phyloP scores from a whole-genome alignment of 2,113 vertebrate genomes.

The Phalacrocorax carbo region DNA sequence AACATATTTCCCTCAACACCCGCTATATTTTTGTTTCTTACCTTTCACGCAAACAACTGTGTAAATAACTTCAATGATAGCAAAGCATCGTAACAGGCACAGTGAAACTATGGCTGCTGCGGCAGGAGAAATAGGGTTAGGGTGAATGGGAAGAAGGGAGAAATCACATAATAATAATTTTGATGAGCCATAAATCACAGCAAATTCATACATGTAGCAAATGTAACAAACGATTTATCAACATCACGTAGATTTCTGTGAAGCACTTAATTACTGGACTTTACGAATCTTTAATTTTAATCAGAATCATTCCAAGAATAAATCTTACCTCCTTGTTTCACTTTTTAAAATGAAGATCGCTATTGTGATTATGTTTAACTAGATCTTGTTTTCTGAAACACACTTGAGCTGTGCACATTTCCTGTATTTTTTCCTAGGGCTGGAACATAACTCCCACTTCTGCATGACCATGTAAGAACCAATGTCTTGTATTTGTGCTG shows the following conservation, averaged over 20 bases:
- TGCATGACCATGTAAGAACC: background rate
- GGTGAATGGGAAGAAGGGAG: background rate
- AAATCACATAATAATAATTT: conserved; percentile 6
- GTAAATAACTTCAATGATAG: conserved; percentile 26
- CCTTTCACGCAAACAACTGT: conserved; percentile 29
- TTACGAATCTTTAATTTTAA: background rate
- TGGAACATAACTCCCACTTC: conserved; percentile 29
- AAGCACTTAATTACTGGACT: conserved; percentile 39
- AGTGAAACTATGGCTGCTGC: conserved; percentile 46
- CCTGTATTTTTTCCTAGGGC: conserved; percentile 1
- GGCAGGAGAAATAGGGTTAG: background rate
- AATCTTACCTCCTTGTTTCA: background rate
- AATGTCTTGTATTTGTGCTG: background rate
- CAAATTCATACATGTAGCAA: background rate
- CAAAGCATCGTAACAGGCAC: conserved; percentile 24
- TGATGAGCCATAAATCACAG: conserved; percentile 29
- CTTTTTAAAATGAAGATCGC: background rate
- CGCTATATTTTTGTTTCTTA: conserved; percentile 11
- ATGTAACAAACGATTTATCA: background rate
- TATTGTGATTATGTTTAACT: background rate
- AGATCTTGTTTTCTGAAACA: conserved; percentile 11
- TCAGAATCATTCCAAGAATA: background rate
- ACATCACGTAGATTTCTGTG: background rate
- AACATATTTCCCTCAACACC: background rate
- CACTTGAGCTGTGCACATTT: background rate